Evolutionary conservation across 1,140 invertebrate species (phyloP).

Genomic region (Eumaeus atala): DNA sequence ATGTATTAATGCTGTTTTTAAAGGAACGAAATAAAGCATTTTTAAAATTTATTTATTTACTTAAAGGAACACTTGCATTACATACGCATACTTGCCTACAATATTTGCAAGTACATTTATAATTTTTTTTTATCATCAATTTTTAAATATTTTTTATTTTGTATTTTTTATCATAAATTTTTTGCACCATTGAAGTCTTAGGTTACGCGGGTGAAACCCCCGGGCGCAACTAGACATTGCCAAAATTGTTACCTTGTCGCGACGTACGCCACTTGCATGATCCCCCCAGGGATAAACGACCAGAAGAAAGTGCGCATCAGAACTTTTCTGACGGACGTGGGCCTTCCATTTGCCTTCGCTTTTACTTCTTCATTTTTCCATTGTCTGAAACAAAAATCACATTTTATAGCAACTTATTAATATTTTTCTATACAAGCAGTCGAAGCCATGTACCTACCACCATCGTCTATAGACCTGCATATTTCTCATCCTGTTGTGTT

Average conservation of each 20-base stretch:
- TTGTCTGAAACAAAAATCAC: conserved; percentile 12
- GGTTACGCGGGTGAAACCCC: too few relatives aligned
- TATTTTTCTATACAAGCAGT: neutral
- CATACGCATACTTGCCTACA: neutral
- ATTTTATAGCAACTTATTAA: neutral
- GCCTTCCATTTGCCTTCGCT: conserved; percentile 8
- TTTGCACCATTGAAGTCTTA: too few relatives aligned
- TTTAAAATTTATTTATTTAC: too few relatives aligned
- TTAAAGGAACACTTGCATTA: neutral
- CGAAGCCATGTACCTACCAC: too few relatives aligned
- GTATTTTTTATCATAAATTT: too few relatives aligned
- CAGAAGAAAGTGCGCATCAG: conserved; percentile 5
- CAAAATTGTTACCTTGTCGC: conserved; percentile 1
- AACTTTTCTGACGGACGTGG: conserved; percentile 3
- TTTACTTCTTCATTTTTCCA: conserved; percentile 10
- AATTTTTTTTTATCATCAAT: neutral
- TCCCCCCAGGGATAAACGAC: conserved; percentile 10
- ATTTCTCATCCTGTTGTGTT: too few relatives aligned
- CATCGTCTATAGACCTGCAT: too few relatives aligned
- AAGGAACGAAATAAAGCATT: too few relatives aligned
- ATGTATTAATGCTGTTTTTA: too few relatives aligned
- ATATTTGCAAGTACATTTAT: neutral
- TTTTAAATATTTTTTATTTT: too few relatives aligned
- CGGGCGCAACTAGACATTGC: neutral
- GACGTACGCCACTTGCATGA: conserved; percentile 9